Evolutionary conservation across 2,888 invertebrate genomes (phyloP).

Genomic region (Synanthedon andrenaeformis): DNA sequence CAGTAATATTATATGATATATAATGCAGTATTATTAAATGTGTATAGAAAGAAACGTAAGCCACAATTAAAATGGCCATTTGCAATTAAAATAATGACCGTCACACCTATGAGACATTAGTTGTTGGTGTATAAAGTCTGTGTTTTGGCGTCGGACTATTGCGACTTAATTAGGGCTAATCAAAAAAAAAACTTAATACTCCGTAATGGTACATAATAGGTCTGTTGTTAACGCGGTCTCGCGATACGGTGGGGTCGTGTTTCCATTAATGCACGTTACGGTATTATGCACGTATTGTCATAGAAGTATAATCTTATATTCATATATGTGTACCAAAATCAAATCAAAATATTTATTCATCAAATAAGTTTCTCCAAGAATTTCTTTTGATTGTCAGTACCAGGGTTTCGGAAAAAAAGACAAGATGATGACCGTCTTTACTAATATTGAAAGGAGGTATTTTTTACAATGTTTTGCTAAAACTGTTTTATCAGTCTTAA

Average conservation of each 20-base stretch:
- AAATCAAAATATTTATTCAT: too few species aligned
- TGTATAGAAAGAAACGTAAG: conserved; percentile 47
- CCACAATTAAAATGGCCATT: conserved; percentile 49
- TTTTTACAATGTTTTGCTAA: too few species aligned
- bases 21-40: conserved; percentile 20
- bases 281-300: too few species aligned
- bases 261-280: background rate
- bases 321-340: too few species aligned
- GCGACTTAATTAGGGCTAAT: conserved; percentile 38
- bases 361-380: too few species aligned
- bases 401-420: too few species aligned
- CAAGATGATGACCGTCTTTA: too few species aligned
- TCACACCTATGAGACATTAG: conserved; percentile 69
- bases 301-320: too few species aligned
- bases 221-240: conserved; percentile 19
- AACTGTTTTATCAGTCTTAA: too few species aligned
- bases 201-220: conserved; percentile 32
- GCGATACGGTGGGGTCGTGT: conserved; percentile 13
- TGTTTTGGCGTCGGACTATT: conserved; percentile 33
- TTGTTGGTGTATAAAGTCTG: conserved; percentile 52
- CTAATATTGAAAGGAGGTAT: too few species aligned
- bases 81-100: conserved; percentile 68
- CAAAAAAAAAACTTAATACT: conserved; percentile 38
- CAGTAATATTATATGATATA: conserved; percentile 1
- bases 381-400: too few species aligned